These are phyloP conservation scores for Chrysolina oricalcia DNA, from an alignment of 2,888 invertebrate species.

Conservation along the genomic window DNA sequence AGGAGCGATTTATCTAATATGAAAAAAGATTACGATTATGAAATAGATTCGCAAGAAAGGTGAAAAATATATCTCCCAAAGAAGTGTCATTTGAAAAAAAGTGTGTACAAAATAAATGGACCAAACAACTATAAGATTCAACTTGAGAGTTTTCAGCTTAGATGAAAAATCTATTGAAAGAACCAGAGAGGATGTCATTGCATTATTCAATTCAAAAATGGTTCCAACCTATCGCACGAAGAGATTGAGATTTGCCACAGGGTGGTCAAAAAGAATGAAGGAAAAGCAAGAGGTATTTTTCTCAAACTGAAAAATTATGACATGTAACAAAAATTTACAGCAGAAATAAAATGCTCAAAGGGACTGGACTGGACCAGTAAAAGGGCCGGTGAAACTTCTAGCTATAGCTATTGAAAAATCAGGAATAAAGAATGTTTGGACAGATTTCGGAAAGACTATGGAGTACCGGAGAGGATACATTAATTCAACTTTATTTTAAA, in stretches of 20 bases:
- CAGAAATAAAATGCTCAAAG: not conserved
- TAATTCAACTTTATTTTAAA: too few relatives aligned
- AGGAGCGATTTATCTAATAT: not conserved
- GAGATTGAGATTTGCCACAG: not conserved
- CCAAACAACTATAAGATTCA: not conserved
- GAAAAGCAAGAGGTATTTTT: not conserved
- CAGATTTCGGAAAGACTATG: not conserved
- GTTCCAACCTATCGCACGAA: not conserved
- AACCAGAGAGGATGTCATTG: not conserved
- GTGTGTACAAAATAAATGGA: not conserved
- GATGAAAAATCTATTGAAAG: not conserved
- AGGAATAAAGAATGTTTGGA: not conserved
- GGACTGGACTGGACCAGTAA: too few relatives aligned
- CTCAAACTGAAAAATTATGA: not conserved
- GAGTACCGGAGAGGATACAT: too few relatives aligned
- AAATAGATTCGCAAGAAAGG: not conserved
- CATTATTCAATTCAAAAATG: not conserved
- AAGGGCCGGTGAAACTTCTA: not conserved
- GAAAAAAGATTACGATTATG: not conserved
- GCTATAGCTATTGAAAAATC: not conserved
- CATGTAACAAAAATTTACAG: not conserved
- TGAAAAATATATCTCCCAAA: not conserved
- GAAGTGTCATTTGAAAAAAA: not conserved
- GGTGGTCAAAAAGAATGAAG: not conserved
- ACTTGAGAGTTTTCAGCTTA: not conserved